These are phyloP conservation scores for Montifringilla adamsi DNA, from an alignment of 2,113 vertebrate genomes.

Conservation along the genomic window DNA sequence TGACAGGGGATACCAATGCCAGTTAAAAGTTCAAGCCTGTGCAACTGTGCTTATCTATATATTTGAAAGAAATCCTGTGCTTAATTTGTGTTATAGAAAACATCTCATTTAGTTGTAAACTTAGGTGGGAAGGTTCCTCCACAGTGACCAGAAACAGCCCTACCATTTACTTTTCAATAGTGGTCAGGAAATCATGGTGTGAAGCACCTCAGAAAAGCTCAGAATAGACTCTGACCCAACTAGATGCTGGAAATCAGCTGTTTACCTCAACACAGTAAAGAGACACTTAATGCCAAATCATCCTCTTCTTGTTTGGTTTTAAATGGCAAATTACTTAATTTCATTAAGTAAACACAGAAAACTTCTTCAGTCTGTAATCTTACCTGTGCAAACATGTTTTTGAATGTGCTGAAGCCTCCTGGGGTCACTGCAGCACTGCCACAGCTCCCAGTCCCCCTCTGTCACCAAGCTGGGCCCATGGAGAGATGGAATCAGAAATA, in stretches of 20 bases:
- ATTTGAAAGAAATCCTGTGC: neutral
- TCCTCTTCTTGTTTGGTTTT: neutral
- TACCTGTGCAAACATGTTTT: neutral
- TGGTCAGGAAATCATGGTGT: neutral
- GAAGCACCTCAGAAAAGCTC: neutral
- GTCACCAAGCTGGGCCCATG: rapidly evolving
- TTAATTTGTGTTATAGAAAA: neutral
- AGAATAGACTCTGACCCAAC: neutral
- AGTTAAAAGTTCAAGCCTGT: neutral
- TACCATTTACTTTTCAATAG: neutral
- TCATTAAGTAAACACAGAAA: neutral
- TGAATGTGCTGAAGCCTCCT: neutral
- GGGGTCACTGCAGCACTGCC: neutral
- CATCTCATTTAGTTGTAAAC: neutral
- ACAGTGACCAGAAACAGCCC: neutral
- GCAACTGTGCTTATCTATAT: neutral
- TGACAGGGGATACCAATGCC: neutral
- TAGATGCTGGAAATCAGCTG: neutral
- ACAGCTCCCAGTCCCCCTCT: neutral
- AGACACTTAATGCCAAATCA: rapidly evolving
- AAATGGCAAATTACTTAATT: neutral
- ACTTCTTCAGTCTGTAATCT: neutral
- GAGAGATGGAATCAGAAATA: neutral
- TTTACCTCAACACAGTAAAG: neutral
- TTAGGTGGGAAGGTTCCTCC: neutral